These are phyloP conservation scores for Oryctes rhinoceros DNA, from an alignment of 1,140 invertebrate species.

Conservation along the genomic window DNA sequence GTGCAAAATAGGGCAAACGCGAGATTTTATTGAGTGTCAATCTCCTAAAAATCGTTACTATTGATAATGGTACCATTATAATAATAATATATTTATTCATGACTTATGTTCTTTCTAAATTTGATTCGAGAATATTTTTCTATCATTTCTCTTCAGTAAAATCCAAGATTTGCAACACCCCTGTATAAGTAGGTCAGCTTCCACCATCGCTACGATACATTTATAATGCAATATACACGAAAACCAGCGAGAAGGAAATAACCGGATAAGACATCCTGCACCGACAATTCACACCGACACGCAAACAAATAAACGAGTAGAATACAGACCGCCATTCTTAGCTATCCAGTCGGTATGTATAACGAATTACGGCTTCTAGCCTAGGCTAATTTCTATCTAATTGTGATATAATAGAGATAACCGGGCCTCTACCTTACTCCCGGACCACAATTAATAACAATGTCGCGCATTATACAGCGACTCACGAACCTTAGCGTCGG, in stretches of 20 bases:
- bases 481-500: neutral
- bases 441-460: slow-evolving; percentile 27
- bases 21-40: too few relatives aligned
- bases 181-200: neutral
- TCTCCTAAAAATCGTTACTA: too few relatives aligned
- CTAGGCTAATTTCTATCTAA: slow-evolving; percentile 30
- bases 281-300: too few relatives aligned
- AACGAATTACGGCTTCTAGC: slow-evolving; percentile 8
- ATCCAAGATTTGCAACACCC: neutral
- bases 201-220: neutral
- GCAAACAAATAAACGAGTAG: neutral
- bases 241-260: neutral
- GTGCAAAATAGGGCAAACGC: too few relatives aligned
- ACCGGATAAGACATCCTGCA: neutral
- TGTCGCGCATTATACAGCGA: neutral
- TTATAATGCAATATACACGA: neutral
- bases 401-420: slow-evolving; percentile 31
- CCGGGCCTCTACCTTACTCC: slow-evolving; percentile 2
- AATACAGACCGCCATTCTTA: neutral
- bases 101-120: too few relatives aligned
- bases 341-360: neutral
- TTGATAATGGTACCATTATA: too few relatives aligned
- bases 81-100: too few relatives aligned
- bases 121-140: too few relatives aligned
- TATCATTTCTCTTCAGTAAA: too few relatives aligned